Percentiles rank a stretch among this genome's conserved stretches.
Conservation (phyloP, 2,888 invertebrate genomes). For the Philhelius pedissequus region DNA sequence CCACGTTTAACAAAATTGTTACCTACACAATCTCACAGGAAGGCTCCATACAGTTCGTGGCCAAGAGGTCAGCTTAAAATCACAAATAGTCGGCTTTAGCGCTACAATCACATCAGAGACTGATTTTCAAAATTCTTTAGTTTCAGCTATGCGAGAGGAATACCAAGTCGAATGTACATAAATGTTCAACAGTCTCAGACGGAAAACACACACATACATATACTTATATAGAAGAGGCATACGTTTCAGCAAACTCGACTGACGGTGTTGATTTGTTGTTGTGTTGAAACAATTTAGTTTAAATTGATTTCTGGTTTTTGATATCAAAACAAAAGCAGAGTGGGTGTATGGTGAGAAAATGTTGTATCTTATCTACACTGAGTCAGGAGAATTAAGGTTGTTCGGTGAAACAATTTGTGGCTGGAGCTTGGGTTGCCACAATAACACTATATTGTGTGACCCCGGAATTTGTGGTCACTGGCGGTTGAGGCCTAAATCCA, state of each 20-base stretch:
- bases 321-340: not conserved
- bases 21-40: not conserved
- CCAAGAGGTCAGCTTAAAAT: conserved; percentile 33
- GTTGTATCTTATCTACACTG: not conserved
- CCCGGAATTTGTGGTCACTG: not conserved
- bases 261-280: not conserved
- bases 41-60: conserved; percentile 45
- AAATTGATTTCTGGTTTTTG: not conserved
- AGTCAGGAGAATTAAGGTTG: not conserved
- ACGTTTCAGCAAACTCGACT: not conserved
- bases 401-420: not conserved
- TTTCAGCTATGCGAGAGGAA: not conserved
- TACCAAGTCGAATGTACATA: not conserved
- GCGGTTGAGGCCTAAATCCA: not conserved
- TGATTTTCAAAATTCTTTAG: not conserved
- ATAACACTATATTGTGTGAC: not conserved
- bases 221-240: not conserved
- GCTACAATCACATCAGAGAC: not conserved
- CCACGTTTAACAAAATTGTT: not conserved
- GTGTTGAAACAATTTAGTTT: not conserved
- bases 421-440: not conserved
- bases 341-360: not conserved
- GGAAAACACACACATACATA: not conserved
- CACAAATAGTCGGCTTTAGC: not conserved
- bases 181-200: conserved; percentile 15